Conservation (phyloP, 1,140 invertebrate species). For the Lysiphlebus fabarum region DNA sequence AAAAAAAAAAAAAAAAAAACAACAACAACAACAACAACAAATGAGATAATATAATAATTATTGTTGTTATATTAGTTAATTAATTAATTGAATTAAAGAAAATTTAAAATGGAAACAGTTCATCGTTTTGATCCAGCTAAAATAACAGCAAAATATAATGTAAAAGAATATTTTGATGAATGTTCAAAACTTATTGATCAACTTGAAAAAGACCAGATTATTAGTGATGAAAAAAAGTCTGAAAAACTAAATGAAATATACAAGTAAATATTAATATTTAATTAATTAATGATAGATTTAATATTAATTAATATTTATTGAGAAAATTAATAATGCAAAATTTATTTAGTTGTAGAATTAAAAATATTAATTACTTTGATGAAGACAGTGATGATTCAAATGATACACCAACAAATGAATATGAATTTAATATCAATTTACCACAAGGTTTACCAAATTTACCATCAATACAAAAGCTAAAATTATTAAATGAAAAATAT, state of each 20-base stretch:
- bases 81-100: not conserved
- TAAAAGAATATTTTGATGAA: slow-evolving; percentile 18
- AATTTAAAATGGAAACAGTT: slow-evolving; percentile 15
- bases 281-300: not conserved
- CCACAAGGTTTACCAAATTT: too few species aligned
- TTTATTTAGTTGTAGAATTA: not conserved
- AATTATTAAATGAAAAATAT: not conserved
- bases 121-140: slow-evolving; percentile 15
- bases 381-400: too few species aligned
- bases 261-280: slow-evolving; percentile 11
- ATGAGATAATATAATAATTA: too few species aligned
- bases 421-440: too few species aligned
- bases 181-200: slow-evolving; percentile 12
- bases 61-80: not conserved
- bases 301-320: not conserved
- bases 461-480: too few species aligned
- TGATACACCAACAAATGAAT: too few species aligned
- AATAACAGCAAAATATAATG: slow-evolving; percentile 20
- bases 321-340: not conserved
- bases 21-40: too few species aligned
- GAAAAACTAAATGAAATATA: not conserved
- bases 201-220: slow-evolving; percentile 2
- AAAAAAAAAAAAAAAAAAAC: too few species aligned
- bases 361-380: too few species aligned
- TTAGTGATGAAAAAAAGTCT: not conserved